A percentile compares a stretch with the other conserved stretches of the same genome.
Evolutionary conservation across 2,113 vertebrate genomes (phyloP).

Genomic region (Aldabrachelys gigantea): DNA sequence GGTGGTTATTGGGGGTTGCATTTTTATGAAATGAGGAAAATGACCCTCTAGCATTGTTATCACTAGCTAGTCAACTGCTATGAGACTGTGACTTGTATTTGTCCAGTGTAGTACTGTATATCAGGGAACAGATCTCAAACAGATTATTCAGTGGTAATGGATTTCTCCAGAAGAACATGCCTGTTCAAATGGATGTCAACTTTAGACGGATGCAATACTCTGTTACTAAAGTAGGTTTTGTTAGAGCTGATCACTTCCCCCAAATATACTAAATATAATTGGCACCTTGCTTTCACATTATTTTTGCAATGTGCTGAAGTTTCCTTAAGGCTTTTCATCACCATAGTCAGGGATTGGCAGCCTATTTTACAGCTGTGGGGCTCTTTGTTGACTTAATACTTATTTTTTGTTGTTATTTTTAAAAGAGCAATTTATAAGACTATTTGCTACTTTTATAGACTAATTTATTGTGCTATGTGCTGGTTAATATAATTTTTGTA

Average conservation of each 20-base stretch:
- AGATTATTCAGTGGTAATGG: constrained; percentile 14
- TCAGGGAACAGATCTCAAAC: neutral
- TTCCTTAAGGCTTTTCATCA: constrained; percentile 35
- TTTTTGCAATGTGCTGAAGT: constrained; percentile 25
- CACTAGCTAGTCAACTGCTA: neutral
- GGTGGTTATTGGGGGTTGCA: rapidly evolving
- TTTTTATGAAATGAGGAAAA: constrained; percentile 36
- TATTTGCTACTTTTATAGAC: constrained; percentile 58
- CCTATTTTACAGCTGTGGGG: constrained; percentile 35
- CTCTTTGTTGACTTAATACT: constrained; percentile 20
- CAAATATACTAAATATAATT: neutral
- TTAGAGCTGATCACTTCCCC: neutral
- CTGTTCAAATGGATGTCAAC: neutral
- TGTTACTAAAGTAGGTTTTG: neutral
- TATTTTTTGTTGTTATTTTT: constrained; percentile 32
- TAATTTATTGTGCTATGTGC: constrained; percentile 41
- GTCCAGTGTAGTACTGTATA: neutral
- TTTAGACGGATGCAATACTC: neutral
- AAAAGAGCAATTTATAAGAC: constrained; percentile 53
- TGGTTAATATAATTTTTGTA: constrained; percentile 64
- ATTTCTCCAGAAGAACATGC: constrained; percentile 2
- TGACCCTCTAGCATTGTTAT: neutral
- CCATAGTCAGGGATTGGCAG: neutral
- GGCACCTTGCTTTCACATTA: constrained; percentile 8
- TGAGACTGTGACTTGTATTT: constrained; percentile 5